Conservation (phyloP, 1,140 invertebrate species). For the Hesperophylax magnus region DNA sequence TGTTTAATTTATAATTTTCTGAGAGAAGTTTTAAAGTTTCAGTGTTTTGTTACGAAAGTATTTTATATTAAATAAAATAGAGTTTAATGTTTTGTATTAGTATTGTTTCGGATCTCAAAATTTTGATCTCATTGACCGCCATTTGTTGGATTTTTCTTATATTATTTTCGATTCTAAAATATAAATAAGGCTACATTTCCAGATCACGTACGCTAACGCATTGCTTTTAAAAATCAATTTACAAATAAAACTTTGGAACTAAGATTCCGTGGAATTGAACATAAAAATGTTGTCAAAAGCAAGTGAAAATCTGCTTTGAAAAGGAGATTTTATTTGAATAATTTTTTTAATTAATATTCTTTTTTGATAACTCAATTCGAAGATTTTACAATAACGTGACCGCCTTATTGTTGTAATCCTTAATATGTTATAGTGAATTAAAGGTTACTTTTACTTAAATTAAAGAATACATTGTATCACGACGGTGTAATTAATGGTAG, state of each 20-base stretch:
- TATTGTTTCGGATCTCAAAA: constrained; percentile 23
- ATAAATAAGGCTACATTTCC: no score
- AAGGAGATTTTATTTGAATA: no score
- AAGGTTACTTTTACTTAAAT: background rate
- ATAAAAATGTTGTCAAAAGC: no score
- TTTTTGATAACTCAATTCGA: background rate
- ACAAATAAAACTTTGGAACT: no score
- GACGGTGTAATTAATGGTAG: constrained; percentile 46
- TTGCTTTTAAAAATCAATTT: no score
- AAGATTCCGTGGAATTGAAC: no score
- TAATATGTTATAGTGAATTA: background rate
- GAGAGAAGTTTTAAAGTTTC: background rate
- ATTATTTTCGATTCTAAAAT: constrained; percentile 1
- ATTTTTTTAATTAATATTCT: no score
- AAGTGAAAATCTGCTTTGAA: no score
- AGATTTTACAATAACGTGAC: constrained; percentile 12
- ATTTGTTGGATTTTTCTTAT: background rate
- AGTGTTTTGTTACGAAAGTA: constrained; percentile 3
- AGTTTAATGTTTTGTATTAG: constrained; percentile 6
- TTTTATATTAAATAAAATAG: constrained; percentile 11
- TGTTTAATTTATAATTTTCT: constrained; percentile 24
- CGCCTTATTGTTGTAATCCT: background rate
- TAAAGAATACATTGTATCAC: constrained; percentile 17
- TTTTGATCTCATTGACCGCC: constrained; percentile 18
- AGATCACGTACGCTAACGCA: no score